Evolutionary conservation across 2,797 vertebrate genomes (phyloP).

Genomic region (Bradypus variegatus): DNA sequence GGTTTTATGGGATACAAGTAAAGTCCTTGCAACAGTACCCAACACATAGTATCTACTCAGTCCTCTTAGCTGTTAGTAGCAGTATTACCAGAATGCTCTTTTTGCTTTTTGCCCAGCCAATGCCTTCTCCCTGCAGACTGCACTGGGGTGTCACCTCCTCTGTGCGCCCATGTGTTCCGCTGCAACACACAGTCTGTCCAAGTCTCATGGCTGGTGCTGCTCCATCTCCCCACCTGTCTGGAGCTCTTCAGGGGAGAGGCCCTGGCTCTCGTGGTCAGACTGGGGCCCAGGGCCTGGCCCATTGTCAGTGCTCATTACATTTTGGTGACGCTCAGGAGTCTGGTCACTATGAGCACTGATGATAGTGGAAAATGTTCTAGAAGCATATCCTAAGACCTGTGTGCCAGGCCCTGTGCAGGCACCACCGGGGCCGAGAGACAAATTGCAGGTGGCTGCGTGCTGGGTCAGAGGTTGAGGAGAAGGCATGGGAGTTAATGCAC

Average conservation of each 20-base stretch:
- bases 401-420: neutral
- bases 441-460: neutral
- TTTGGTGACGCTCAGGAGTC: neutral
- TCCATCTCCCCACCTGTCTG: too few relatives aligned
- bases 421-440: neutral
- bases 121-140: neutral
- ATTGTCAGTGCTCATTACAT: neutral
- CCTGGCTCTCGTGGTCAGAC: neutral
- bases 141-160: neutral
- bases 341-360: neutral
- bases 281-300: neutral
- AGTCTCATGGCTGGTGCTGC: rapidly evolving
- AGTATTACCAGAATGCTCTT: neutral
- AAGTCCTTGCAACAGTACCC: neutral
- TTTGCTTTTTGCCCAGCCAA: neutral
- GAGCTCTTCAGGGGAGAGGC: neutral
- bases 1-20: neutral
- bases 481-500: too few relatives aligned
- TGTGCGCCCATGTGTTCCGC: rapidly evolving
- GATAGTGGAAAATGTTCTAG: neutral
- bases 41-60: neutral
- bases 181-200: rapidly evolving
- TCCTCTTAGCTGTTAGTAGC: neutral
- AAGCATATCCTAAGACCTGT: neutral
- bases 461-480: neutral